phyloP scores from a whole-genome alignment of 2,113 vertebrate species.

The Sceloporus undulatus region DNA sequence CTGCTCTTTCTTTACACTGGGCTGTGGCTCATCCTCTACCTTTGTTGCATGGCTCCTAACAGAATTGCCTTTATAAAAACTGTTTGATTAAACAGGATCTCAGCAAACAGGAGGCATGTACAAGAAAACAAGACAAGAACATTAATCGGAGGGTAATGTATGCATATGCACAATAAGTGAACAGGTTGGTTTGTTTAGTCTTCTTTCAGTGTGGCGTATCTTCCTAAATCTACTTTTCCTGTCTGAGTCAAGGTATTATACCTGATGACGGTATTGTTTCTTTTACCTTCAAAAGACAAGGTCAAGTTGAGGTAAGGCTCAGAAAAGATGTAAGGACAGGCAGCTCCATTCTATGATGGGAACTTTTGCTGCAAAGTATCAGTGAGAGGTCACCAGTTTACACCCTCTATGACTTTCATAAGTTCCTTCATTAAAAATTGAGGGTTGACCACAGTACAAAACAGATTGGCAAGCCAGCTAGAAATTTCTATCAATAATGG shows the following conservation, averaged over 20 bases:
- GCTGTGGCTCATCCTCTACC: constrained; percentile 16
- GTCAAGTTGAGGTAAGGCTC: constrained; percentile 74
- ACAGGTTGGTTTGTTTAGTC: constrained; percentile 75
- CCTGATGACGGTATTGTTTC: constrained; percentile 59
- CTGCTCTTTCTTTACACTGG: constrained; percentile 31
- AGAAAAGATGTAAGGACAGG: constrained; percentile 49
- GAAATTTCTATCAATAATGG: constrained; percentile 79
- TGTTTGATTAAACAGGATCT: constrained; percentile 63
- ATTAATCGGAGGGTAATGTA: constrained; percentile 70
- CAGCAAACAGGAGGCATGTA: constrained; percentile 67
- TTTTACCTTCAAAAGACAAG: constrained; percentile 61
- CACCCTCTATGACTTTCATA: constrained; percentile 73
- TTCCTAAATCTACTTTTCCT: constrained; percentile 80
- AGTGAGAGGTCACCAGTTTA: constrained; percentile 70
- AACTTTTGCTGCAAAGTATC: constrained; percentile 57
- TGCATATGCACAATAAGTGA: constrained; percentile 69
- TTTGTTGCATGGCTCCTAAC: constrained; percentile 30
- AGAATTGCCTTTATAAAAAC: constrained; percentile 59
- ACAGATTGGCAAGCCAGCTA: constrained; percentile 70
- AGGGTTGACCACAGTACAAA: constrained; percentile 72
- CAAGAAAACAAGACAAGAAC: constrained; percentile 49
- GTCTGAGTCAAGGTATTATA: constrained; percentile 76
- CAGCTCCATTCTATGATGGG: constrained; percentile 35
- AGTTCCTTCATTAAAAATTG: constrained; percentile 79
- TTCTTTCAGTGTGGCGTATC: constrained; percentile 71